Percentiles rank a stretch among this genome's conserved stretches.
Conservation (phyloP, 2,888 invertebrate species). For the Caenorhabditis afra region DNA sequence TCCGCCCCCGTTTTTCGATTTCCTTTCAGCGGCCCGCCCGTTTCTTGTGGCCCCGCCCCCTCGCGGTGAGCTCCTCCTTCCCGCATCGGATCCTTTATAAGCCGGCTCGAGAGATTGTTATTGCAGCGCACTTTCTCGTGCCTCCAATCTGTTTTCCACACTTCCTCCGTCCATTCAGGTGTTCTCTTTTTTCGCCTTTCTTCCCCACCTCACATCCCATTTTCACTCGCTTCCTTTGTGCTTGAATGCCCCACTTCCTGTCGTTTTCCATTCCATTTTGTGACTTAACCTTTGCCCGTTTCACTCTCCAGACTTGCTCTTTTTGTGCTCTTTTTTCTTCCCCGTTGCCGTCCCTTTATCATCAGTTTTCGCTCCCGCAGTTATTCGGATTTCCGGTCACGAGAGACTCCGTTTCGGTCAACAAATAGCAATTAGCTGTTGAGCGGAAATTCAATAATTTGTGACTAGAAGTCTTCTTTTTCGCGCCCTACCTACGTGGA, state of each 20-base stretch:
- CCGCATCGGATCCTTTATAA: slow-evolving; percentile 20
- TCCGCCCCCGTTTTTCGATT: background rate
- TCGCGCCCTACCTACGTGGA: slow-evolving; percentile 21
- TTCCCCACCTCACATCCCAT: slow-evolving; percentile 4
- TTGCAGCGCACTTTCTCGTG: slow-evolving; percentile 13
- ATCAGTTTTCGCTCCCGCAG: slow-evolving; percentile 5
- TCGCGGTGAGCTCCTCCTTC: background rate
- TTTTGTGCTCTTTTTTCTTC: slow-evolving; percentile 11
- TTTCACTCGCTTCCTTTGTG: slow-evolving; percentile 22
- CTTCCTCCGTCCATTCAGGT: slow-evolving; percentile 16
- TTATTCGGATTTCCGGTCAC: slow-evolving; percentile 47
- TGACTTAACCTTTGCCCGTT: slow-evolving; percentile 22
- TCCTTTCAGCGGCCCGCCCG: background rate
- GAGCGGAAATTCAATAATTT: slow-evolving; percentile 66
- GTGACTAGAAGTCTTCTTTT: background rate
- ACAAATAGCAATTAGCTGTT: slow-evolving; percentile 13
- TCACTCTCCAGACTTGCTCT: background rate
- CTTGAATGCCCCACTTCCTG: slow-evolving; percentile 27
- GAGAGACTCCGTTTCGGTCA: background rate
- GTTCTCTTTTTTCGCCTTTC: slow-evolving; percentile 12
- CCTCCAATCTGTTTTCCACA: slow-evolving; percentile 1
- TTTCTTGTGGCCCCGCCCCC: slow-evolving; percentile 1
- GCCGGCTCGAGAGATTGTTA: slow-evolving; percentile 35
- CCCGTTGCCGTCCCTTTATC: background rate
- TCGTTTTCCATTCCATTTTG: slow-evolving; percentile 8